Conservation (phyloP, 2,888 invertebrate species). For the Sclerodermus sp. region DNA sequence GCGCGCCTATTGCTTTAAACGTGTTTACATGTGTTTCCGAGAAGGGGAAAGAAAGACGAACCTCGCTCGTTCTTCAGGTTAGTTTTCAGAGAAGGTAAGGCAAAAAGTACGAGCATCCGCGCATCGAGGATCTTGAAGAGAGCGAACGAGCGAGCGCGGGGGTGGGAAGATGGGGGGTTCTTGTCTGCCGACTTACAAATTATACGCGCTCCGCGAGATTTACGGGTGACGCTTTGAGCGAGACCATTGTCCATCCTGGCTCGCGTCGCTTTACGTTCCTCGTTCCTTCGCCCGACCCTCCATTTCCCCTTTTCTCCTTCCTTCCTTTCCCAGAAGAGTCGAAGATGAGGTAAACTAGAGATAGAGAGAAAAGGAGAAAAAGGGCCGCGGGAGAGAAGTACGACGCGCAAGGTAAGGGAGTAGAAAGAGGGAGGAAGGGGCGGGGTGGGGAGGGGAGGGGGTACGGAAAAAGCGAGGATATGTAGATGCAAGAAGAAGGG, state of each 20-base stretch:
- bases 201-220: conserved; percentile 57
- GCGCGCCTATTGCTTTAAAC: too few relatives aligned
- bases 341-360: conserved; percentile 5
- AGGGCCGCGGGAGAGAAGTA: conserved; percentile 10
- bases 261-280: conserved; percentile 40
- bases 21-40: too few relatives aligned
- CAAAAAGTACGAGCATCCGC: too few relatives aligned
- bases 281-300: too few relatives aligned
- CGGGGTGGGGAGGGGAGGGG: conserved; percentile 17
- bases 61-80: too few relatives aligned
- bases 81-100: too few relatives aligned
- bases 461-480: conserved; percentile 44
- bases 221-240: conserved; percentile 56
- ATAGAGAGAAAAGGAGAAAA: conserved; percentile 1
- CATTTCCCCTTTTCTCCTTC: too few relatives aligned
- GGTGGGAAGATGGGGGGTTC: conserved; percentile 7
- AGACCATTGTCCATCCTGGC: conserved; percentile 57
- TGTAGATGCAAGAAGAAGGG: conserved; percentile 30
- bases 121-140: too few relatives aligned
- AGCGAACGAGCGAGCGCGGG: too few relatives aligned
- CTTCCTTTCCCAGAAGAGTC: too few relatives aligned
- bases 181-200: conserved; percentile 56
- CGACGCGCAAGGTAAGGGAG: too few relatives aligned
- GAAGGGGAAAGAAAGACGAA: not conserved
- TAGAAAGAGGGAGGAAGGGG: conserved; percentile 15